Evolutionary conservation across 2,888 invertebrate species (phyloP), one percentile per base, ranked within the genome.

Genomic region (Amaurobius ferox): DNA sequence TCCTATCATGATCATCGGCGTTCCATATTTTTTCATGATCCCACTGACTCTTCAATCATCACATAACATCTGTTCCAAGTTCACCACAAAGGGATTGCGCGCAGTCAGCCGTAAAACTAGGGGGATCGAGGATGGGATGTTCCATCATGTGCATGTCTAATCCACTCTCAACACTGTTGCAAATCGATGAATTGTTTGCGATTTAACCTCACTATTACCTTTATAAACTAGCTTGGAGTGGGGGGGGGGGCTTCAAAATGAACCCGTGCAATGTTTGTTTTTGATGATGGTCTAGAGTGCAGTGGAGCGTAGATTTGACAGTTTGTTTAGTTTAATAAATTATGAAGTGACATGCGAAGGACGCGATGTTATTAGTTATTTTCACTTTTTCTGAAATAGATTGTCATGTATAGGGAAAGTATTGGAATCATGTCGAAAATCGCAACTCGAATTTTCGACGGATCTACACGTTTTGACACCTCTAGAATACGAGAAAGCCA

Each of bases 171-270:
- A 67, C 48, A 73, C 67, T 80, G 73, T 80, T 66, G 67, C 73
- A 73, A 80, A 73, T 80, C 80, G 80, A 80, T 80, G 80, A 80
- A 73, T 67, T 80, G 73, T 73, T 80, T 64, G 80, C 48, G 28
- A 55, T 67, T 66, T 61, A 70, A 71, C 71, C 71, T 62, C 64
- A 9, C 67, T 16, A 73, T 80, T 80, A 67, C 55, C 73, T 67
- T 73, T 80, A 66, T 72, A 72, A 72, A 55, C 23, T 11, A 23
- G 55, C 5, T 9, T 7, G 61, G 48, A 76, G 55, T 40, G 30
- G 29, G n/a, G 72, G 55, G 23, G 39, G 62, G 19, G 79, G 44
- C 30, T n/a, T n/a, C 16, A 26, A n/a, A 55, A 71, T 44, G 55
- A 23, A 55, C 5, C 0, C 23, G 5, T 55, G 55, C 23, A 23